phyloP scores from a whole-genome alignment of 2,113 vertebrate genomes.

The Heloderma charlesbogerti region DNA sequence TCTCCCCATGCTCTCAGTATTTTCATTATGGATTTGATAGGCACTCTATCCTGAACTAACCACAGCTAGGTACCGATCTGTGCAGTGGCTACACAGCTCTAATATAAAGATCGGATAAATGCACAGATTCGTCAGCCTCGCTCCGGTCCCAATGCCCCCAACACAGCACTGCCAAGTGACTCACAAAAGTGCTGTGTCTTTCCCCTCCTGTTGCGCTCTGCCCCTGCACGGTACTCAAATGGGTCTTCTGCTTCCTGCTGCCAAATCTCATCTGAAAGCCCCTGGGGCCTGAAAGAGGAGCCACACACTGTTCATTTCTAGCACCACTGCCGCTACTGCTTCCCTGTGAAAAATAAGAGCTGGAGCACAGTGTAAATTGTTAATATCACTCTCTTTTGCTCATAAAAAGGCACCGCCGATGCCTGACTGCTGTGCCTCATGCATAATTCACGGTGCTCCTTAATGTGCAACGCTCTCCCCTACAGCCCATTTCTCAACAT shows the following conservation, averaged over 20 bases:
- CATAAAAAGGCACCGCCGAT: constrained; percentile 30
- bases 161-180: neutral
- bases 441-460: constrained; percentile 57
- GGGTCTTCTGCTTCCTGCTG: neutral
- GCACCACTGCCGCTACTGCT: constrained; percentile 12
- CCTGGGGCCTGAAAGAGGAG: neutral
- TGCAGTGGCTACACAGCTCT: neutral
- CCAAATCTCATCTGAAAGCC: neutral
- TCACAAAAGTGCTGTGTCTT: neutral
- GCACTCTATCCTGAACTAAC: neutral
- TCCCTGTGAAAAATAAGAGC: constrained; percentile 43
- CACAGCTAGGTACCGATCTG: accelerated
- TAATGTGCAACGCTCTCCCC: constrained; percentile 49
- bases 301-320: accelerated
- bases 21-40: neutral
- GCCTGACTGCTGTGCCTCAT: constrained; percentile 45
- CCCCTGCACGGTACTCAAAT: neutral
- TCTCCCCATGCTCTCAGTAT: neutral
- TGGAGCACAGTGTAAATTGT: accelerated
- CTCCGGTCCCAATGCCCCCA: accelerated
- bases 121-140: neutral
- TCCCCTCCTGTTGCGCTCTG: neutral
- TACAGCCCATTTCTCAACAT: constrained; percentile 47
- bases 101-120: neutral
- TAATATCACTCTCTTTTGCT: constrained; percentile 39